A percentile compares a stretch with the other conserved stretches of the same genome.
phyloP scores from a whole-genome alignment of 2,113 vertebrate species.

The Vulpes lagopus region DNA sequence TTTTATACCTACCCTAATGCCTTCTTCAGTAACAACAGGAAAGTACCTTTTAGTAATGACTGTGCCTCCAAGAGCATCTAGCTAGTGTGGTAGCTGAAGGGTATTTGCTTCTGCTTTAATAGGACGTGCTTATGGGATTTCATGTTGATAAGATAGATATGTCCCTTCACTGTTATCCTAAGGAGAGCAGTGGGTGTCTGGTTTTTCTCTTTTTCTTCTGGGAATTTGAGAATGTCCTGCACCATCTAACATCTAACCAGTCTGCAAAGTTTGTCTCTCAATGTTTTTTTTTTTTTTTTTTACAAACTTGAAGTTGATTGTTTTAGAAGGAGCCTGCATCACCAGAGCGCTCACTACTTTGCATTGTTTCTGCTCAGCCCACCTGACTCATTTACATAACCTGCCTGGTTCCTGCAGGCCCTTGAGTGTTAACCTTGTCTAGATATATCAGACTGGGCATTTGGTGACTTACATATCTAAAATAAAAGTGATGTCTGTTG shows the following conservation, averaged over 20 bases:
- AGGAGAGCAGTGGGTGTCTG: background rate
- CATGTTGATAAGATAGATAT: background rate
- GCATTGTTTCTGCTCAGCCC: background rate
- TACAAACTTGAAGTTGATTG: background rate
- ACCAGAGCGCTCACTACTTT: background rate
- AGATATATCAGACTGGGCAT: slow-evolving; percentile 53
- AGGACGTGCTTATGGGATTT: background rate
- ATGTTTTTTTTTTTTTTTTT: background rate
- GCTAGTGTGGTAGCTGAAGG: background rate
- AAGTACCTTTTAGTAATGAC: background rate
- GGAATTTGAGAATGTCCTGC: background rate
- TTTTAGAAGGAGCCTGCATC: background rate
- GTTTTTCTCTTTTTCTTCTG: background rate
- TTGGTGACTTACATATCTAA: slow-evolving; percentile 46
- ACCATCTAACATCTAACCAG: background rate
- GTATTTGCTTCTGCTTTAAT: background rate
- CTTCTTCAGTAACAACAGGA: background rate
- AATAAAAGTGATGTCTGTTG: slow-evolving; percentile 64
- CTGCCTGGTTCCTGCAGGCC: slow-evolving; percentile 17
- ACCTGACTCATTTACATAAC: slow-evolving; percentile 16
- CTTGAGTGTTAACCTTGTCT: slow-evolving; percentile 32
- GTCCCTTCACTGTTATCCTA: background rate
- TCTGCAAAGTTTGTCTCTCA: background rate
- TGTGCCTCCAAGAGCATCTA: background rate
- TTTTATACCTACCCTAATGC: background rate